A percentile compares a stretch with the other conserved stretches of the same genome.
These are phyloP conservation scores for Tadarida brasiliensis DNA, from an alignment of 2,797 vertebrate genomes.

Conservation along the genomic window DNA sequence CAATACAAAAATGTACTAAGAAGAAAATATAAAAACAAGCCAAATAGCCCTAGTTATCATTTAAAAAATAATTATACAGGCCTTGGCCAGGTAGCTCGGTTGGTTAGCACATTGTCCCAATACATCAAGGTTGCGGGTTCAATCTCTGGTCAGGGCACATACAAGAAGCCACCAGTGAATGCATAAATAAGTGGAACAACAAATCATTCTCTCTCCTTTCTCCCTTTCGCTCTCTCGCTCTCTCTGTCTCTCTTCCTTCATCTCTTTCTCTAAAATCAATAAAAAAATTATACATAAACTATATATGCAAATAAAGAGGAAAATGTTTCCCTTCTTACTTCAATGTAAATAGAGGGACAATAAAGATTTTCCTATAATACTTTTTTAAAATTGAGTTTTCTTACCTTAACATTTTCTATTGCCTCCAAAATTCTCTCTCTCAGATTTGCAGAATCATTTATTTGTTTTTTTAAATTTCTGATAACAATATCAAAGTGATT, in stretches of 20 bases:
- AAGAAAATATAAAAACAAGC: conserved; percentile 16
- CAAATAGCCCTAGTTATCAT: not conserved
- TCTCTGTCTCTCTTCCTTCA: too few species aligned
- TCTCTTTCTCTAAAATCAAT: not conserved
- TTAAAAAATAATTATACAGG: conserved; percentile 42
- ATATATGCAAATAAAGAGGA: not conserved
- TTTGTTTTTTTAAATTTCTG: conserved; percentile 90
- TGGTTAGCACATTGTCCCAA: not conserved
- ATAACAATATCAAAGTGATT: conserved; percentile 96
- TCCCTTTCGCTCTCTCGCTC: too few species aligned
- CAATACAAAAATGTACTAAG: conserved; percentile 14
- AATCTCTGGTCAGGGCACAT: not conserved
- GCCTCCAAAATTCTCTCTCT: conserved; percentile 91
- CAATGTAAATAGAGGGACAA: not conserved
- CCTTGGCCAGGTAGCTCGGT: not conserved
- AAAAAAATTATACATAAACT: not conserved
- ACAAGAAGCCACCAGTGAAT: not conserved
- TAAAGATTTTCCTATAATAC: not conserved
- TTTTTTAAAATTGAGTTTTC: conserved; percentile 63
- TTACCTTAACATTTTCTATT: conserved; percentile 93
- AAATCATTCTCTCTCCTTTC: not conserved
- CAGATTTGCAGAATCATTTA: conserved; percentile 84
- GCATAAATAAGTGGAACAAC: not conserved
- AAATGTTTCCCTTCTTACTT: not conserved
- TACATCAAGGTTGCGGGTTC: not conserved